These are phyloP conservation scores for Zhuqinia jingwanae DNA, from an alignment of 2,888 invertebrate genomes.

Conservation along the genomic window DNA sequence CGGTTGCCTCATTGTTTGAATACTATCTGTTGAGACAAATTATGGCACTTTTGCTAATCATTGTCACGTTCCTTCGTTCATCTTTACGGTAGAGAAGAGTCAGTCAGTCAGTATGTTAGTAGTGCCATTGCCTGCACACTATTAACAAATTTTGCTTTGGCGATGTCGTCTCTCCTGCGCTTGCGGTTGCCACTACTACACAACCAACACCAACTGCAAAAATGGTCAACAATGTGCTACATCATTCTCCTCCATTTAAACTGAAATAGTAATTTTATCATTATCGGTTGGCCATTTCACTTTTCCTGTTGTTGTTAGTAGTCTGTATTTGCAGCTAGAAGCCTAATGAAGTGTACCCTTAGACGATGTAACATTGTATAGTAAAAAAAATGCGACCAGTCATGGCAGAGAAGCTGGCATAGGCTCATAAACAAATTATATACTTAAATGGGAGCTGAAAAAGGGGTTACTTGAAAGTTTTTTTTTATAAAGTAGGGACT, in stretches of 20 bases:
- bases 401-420: conserved; percentile 27
- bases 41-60: background rate
- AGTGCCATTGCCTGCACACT: background rate
- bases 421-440: conserved; percentile 1
- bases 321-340: background rate
- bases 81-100: background rate
- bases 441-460: background rate
- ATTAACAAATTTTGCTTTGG: background rate
- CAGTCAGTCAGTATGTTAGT: too few species aligned
- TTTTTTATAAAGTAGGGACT: background rate
- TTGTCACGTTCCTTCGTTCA: conserved; percentile 44
- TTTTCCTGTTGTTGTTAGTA: conserved; percentile 33
- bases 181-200: too few species aligned
- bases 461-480: background rate
- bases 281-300: conserved; percentile 56
- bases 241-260: background rate
- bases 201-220: too few species aligned
- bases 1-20: background rate
- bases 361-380: background rate
- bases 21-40: background rate
- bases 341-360: background rate
- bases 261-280: background rate
- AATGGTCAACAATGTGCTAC: background rate
- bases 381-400: conserved; percentile 42
- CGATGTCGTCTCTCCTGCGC: too few species aligned